Evolutionary conservation across 2,888 invertebrate species (phyloP), one percentile per base, ranked within the genome.

Genomic region (Watsonalla binaria): DNA sequence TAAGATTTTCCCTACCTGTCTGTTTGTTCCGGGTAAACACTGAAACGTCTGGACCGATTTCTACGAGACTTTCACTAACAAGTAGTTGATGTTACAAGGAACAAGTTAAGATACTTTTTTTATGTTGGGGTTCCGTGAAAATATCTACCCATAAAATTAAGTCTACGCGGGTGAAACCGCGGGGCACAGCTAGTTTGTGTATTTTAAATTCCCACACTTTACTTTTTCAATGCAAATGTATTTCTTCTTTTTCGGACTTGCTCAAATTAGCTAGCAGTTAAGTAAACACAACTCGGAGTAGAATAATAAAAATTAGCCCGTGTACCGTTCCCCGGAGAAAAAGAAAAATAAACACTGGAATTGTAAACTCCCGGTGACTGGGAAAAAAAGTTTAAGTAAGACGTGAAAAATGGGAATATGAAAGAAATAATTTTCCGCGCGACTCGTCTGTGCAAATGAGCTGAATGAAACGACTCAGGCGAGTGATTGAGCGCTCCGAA

Each of bases 381-480:
- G 72, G 66, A 67, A 69, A 66, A 66, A 82, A 90, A 88, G 80
- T 89, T 89, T 87, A 87, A 89, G 78, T 83, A 89, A 90, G 90
- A 87, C 84, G 84, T 84, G 86, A 88, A 89, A 90, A 89, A 89
- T 88, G 86, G 80, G 81, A 82, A 84, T 86, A 87, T 87, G 88
- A 90, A 90, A 91, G 89, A 91, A 91, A 91, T 91, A 88, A 91
- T 91, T 91, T 91, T 90, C 86, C 90, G 87, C 90, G 78, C 80
- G 90, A 90, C 73, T 87, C 79, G 82, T 62, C 82, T 90, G 90
- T 87, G 91, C 91, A 91, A 91, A 91, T 91, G 91, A 91, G 89
- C 87, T 90, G 91, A 90, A 91, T 89, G 87, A 79, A 78, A 63
- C 74, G 78, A 76, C 82, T 88, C 87, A 87, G 68, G 89, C 91